Evolutionary conservation across 2,797 vertebrate genomes (phyloP), one percentile per base, ranked within the genome.

Genomic region (Synanceia verrucosa): DNA sequence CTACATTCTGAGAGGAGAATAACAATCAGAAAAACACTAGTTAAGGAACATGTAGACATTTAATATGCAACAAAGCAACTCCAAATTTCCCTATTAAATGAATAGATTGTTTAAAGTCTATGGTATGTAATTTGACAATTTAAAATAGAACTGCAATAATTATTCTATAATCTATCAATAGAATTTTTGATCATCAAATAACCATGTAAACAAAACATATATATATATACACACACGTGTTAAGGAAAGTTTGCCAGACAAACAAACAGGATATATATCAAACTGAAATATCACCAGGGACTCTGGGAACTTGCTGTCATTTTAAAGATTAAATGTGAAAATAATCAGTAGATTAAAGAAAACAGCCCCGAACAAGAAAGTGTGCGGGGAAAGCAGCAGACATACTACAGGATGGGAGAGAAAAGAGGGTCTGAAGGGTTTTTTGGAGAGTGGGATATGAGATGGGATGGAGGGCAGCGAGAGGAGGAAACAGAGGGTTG

Each of bases 381-480:
- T 6, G 14, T 14, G 41, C 12, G 39, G 1, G 6, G 65, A 47
- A 44, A 60, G 55, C 44, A 52, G 18, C 23, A 61, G 29, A 23
- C 19, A 7, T 9, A 6, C 50, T 46, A 6, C 24, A 67, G 41
- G 43, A 59, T 26, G 28, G 57, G 43, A 29, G 44, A 60, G 46
- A 50, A 24, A 44, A 43, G 50, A 33, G 16, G 39, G 67, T 68
- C 33, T 24, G 70, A 47, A 44, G 31, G 51, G 13, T 41, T 76
- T 51, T 53, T 19, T 21, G 24, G 48, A 72, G 75, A 65, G 58
- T 9, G 36, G 81, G 69, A 67, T 76, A 70, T 76, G 58, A 77
- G 85, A 76, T 73, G 71, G 86, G 86, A 88, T 86, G 87, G 83
- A 88, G 89, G 78, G 77, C 74, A 89, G 81, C 51, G 75, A 84